A percentile compares a stretch with the other conserved stretches of the same genome.
phyloP scores from a whole-genome alignment of 1,140 invertebrate genomes.

The Aphis gossypii region DNA sequence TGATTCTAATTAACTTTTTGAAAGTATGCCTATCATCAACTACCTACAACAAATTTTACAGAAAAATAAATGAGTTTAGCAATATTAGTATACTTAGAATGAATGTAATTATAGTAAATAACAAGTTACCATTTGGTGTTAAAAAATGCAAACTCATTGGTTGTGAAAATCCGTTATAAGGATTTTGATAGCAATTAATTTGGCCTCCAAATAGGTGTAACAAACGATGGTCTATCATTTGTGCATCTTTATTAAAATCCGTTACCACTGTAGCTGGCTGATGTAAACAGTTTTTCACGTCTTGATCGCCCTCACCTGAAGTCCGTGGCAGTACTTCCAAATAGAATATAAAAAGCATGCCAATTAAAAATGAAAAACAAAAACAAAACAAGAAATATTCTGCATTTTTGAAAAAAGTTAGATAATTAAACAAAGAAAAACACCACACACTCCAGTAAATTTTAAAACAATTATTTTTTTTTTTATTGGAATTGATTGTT shows the following conservation, averaged over 20 bases:
- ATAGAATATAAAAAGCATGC: slow-evolving; percentile 58
- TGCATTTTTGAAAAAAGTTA: slow-evolving; percentile 45
- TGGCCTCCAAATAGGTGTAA: slow-evolving; percentile 49
- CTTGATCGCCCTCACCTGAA: slow-evolving; percentile 57
- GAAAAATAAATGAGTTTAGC: not conserved
- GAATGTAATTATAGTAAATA: slow-evolving; percentile 43
- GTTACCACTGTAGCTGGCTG: slow-evolving; percentile 51
- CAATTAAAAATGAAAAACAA: slow-evolving; percentile 57
- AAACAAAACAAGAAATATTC: slow-evolving; percentile 55
- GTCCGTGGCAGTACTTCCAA: slow-evolving; percentile 57
- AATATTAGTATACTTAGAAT: slow-evolving; percentile 17
- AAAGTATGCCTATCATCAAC: not conserved
- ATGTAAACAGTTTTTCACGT: slow-evolving; percentile 46
- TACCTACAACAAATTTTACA: not conserved
- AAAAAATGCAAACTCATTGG: slow-evolving; percentile 57
- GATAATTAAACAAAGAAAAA: slow-evolving; percentile 50
- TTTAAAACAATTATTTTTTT: slow-evolving; percentile 3
- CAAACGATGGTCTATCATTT: slow-evolving; percentile 52
- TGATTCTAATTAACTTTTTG: not conserved
- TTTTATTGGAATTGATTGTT: slow-evolving; percentile 21
- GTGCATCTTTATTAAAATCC: slow-evolving; percentile 50
- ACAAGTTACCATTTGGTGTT: slow-evolving; percentile 58
- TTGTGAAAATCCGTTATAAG: slow-evolving; percentile 49
- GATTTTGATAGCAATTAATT: slow-evolving; percentile 57
- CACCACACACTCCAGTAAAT: slow-evolving; percentile 40